Base-by-base conservation (phyloP, 1,140 invertebrate species). In the Drosophila chauvacae region DNA sequence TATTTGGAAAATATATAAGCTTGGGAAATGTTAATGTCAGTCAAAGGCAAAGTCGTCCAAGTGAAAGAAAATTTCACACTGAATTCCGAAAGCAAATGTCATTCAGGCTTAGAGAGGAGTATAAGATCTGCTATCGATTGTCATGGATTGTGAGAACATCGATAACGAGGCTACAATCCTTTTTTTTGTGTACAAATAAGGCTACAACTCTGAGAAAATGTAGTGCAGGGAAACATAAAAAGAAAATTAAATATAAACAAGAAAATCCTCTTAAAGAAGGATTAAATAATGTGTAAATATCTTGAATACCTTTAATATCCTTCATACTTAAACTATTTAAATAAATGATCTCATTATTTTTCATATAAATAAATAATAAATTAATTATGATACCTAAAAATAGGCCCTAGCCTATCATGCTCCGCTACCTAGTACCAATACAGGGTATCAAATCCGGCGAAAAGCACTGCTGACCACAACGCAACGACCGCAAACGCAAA, bases 401-500 rank as follows among this genome's bases (percentile, higher is more conserved):
- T 3, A 33, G 2, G 30, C 9, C 30, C 30, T 33, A 7, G 33
- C 5, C 14, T 0, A 23, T 23, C 0, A 39, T 37, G 1, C 33
- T 10, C 16, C 1, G 23, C 9, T 16, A 11, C 2, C 20, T 1
- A 55, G 0, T 6, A 13, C 53, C 13, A 0, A 1, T 23, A 23
- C 51, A 55, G 53, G 53, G 33, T 39, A 55, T 37, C 35, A 39
- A 55, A 55, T 14, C 18, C 51, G 2, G 18, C 42, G 23, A 41
- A 65, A 56, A 50, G 47, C 41, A 50, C 11, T 7, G 33, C 9
- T 20, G 35, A 45, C 30, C 37, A 9, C 23, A 39, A 39, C 20
- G 20, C 14, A 16, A 33, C 44, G 18, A 44, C 39, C 55, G 13
- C 42, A 30, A 30, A 30, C 55, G 13, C 42, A 30, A 30, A 30